A percentile compares a stretch with the other conserved stretches of the same genome.
Evolutionary conservation across 2,888 invertebrate species (phyloP).

Genomic region (Cynaeus angustus): DNA sequence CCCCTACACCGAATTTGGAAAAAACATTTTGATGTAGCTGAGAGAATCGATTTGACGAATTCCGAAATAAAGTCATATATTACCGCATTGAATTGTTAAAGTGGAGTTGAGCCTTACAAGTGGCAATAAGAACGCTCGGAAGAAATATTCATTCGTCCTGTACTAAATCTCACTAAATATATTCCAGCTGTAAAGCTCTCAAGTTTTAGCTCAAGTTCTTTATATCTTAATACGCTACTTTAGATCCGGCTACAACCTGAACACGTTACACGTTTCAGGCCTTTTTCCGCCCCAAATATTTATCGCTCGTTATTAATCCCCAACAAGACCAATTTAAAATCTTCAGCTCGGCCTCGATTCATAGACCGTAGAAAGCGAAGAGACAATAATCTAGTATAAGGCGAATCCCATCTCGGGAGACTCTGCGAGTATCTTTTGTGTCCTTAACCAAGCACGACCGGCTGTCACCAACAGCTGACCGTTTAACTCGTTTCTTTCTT

Average conservation of each 20-base stretch:
- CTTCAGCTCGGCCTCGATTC: conserved; percentile 12
- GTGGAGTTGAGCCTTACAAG: conserved; percentile 49
- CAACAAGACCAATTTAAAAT: conserved; percentile 41
- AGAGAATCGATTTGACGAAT: conserved; percentile 2
- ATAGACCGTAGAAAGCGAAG: conserved; percentile 29
- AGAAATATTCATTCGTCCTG: conserved; percentile 52
- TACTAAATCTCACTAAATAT: conserved; percentile 56
- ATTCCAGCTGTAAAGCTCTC: conserved; percentile 54
- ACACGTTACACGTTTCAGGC: conserved; percentile 37
- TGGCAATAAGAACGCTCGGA: conserved; percentile 46
- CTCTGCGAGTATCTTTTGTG: conserved; percentile 48
- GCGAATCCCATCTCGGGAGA: conserved; percentile 40
- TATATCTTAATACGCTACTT: conserved; percentile 49
- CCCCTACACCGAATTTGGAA: too few relatives aligned
- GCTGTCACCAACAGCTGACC: conserved; percentile 65
- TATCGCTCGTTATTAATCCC: conserved; percentile 46
- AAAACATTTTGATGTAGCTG: not conserved
- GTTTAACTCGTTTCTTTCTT: conserved; percentile 64
- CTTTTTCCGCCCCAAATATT: conserved; percentile 35
- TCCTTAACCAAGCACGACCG: conserved; percentile 50
- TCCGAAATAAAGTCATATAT: conserved; percentile 5
- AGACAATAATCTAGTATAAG: conserved; percentile 42
- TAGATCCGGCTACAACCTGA: conserved; percentile 41
- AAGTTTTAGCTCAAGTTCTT: conserved; percentile 53
- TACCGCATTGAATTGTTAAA: conserved; percentile 25